Evolutionary conservation across 2,888 invertebrate species (phyloP).

Genomic region (Scaptomyza parva): DNA sequence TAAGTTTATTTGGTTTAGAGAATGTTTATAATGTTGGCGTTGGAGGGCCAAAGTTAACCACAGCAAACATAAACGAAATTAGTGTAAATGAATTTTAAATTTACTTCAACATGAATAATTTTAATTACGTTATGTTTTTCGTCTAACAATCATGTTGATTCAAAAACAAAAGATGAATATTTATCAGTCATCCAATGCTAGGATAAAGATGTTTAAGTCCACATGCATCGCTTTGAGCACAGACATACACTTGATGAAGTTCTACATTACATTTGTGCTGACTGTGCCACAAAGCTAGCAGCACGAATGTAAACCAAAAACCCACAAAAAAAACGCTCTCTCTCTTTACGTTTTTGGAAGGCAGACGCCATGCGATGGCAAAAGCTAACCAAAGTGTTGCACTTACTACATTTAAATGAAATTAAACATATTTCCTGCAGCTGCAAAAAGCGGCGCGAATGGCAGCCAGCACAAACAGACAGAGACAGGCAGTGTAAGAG

Average conservation of each 20-base stretch:
- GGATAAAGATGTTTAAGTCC: constrained; percentile 13
- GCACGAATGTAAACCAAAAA: constrained; percentile 35
- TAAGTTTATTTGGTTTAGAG: constrained; percentile 52
- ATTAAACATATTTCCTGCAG: constrained; percentile 78
- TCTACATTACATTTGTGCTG: constrained; percentile 28
- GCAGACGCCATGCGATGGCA: constrained; percentile 19
- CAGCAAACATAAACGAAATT: constrained; percentile 24
- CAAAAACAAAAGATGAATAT: constrained; percentile 1
- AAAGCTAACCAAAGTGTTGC: constrained; percentile 77
- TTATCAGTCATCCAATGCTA: not conserved
- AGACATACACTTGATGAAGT: constrained; percentile 10
- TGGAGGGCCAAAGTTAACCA: constrained; percentile 11
- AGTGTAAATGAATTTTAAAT: constrained; percentile 3
- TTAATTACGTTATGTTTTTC: not conserved
- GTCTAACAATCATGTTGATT: not conserved
- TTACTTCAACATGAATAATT: not conserved
- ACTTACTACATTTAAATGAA: constrained; percentile 77
- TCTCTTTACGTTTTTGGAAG: not conserved
- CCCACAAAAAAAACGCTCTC: constrained; percentile 1
- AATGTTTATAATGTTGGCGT: constrained; percentile 50
- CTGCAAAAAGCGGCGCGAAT: constrained; percentile 54
- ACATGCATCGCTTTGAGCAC: constrained; percentile 49
- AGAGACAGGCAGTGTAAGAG: constrained; percentile 7
- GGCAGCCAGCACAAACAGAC: constrained; percentile 17
- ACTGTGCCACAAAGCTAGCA: constrained; percentile 24